Conservation (phyloP, 2,888 invertebrate species). For the Epinotia demarniana region DNA sequence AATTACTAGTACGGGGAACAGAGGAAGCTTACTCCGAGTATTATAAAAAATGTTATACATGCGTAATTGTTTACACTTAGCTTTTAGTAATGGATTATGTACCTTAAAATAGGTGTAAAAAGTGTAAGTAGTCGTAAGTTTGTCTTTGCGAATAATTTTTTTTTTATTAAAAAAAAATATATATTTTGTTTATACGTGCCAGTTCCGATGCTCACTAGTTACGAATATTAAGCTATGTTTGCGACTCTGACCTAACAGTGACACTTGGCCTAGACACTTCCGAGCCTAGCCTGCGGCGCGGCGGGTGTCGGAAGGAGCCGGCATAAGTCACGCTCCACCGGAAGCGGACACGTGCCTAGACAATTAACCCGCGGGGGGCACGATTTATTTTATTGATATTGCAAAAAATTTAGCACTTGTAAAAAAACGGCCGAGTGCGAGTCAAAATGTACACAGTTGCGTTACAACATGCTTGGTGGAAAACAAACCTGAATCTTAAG, state of each 20-base stretch:
- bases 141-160: too few species aligned
- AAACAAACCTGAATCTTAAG: not conserved
- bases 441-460: not conserved
- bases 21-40: too few species aligned
- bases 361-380: conserved; percentile 42
- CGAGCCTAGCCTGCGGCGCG: not conserved
- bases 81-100: too few species aligned
- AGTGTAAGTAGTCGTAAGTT: too few species aligned
- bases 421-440: conserved; percentile 3
- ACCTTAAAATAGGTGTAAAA: too few species aligned
- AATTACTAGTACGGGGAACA: too few species aligned
- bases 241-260: not conserved
- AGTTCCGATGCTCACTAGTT: too few species aligned
- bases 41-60: too few species aligned
- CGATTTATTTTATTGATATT: conserved; percentile 41
- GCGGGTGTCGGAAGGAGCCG: conserved; percentile 35
- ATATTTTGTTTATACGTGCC: too few species aligned
- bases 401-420: conserved; percentile 25
- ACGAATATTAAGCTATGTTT: too few species aligned
- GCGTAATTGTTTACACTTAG: too few species aligned
- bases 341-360: conserved; percentile 38
- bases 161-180: too few species aligned
- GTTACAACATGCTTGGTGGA: not conserved
- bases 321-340: conserved; percentile 39
- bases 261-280: not conserved